Percentiles rank a stretch among this genome's conserved stretches.
phyloP scores from a whole-genome alignment of 2,797 vertebrate species.

The Lutjanus campechanus region DNA sequence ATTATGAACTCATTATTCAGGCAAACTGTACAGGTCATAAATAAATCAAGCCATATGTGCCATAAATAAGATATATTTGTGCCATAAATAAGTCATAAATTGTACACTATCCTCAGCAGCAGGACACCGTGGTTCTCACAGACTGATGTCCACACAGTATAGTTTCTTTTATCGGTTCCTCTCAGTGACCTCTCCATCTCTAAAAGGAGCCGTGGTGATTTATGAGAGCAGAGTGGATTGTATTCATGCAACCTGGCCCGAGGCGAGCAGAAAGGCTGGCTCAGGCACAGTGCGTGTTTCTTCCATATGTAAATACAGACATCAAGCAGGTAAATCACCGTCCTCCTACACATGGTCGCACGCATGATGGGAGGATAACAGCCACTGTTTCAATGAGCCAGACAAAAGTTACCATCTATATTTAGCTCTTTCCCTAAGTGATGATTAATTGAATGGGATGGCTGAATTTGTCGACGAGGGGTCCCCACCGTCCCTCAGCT shows the following conservation, averaged over 20 bases:
- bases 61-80: slow-evolving; percentile 79
- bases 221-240: slow-evolving; percentile 18
- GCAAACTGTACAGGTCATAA: slow-evolving; percentile 58
- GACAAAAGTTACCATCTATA: slow-evolving; percentile 64
- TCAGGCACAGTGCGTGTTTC: slow-evolving; percentile 12
- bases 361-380: slow-evolving; percentile 33
- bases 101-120: slow-evolving; percentile 52
- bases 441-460: slow-evolving; percentile 75
- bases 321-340: slow-evolving; percentile 40
- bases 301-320: slow-evolving; percentile 29
- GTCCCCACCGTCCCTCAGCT: slow-evolving; percentile 44
- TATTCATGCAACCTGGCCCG: slow-evolving; percentile 25
- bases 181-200: slow-evolving; percentile 24
- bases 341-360: slow-evolving; percentile 5
- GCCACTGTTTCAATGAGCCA: slow-evolving; percentile 13
- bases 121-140: slow-evolving; percentile 28
- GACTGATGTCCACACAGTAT: slow-evolving; percentile 23
- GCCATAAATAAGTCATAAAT: slow-evolving; percentile 75
- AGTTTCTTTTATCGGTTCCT: slow-evolving; percentile 25
- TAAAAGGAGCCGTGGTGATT: slow-evolving; percentile 32
- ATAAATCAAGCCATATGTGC: slow-evolving; percentile 62
- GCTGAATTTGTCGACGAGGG: slow-evolving; percentile 45
- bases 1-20: slow-evolving; percentile 71
- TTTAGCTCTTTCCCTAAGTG: slow-evolving; percentile 62
- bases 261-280: slow-evolving; percentile 23